Evolutionary conservation across 2,113 vertebrate species (phyloP).

Genomic region (Barnardius zonarius): DNA sequence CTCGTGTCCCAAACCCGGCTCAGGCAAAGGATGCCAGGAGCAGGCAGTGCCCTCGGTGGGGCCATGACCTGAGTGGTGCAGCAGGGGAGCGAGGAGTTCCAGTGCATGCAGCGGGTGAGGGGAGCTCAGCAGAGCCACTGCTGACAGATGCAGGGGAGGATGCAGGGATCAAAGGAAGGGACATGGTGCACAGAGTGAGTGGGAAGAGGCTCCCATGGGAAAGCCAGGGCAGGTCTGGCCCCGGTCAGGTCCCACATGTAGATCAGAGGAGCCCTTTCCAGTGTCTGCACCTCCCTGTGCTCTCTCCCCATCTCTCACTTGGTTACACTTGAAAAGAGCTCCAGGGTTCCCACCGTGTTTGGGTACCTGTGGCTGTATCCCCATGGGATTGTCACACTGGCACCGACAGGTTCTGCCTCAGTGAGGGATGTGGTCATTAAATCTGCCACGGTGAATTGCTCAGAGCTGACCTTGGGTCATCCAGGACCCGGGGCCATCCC

Average conservation of each 20-base stretch:
- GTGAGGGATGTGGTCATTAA: fast-evolving
- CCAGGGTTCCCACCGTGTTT: neutral
- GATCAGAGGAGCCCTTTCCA: neutral
- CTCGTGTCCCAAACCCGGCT: neutral
- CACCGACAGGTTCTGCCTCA: neutral
- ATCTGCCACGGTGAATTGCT: neutral
- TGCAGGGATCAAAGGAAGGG: neutral
- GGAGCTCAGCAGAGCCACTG: neutral
- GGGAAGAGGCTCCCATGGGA: neutral
- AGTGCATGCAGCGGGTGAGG: neutral
- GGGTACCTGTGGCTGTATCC: fast-evolving
- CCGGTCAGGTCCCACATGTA: neutral
- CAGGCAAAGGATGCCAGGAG: neutral
- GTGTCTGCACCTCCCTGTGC: neutral
- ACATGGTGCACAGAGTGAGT: neutral
- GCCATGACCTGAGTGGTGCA: neutral
- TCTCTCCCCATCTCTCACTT: neutral
- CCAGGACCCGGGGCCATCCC: neutral
- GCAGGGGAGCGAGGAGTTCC: neutral
- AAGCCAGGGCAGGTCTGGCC: neutral
- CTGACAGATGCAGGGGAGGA: neutral
- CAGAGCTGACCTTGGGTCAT: neutral
- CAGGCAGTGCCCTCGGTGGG: neutral
- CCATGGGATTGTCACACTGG: neutral
- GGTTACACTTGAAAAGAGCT: neutral